Percentiles rank a stretch among this genome's conserved stretches.
These are phyloP conservation scores for Alethe diademata DNA, from an alignment of 2,113 vertebrate species.

Conservation along the genomic window DNA sequence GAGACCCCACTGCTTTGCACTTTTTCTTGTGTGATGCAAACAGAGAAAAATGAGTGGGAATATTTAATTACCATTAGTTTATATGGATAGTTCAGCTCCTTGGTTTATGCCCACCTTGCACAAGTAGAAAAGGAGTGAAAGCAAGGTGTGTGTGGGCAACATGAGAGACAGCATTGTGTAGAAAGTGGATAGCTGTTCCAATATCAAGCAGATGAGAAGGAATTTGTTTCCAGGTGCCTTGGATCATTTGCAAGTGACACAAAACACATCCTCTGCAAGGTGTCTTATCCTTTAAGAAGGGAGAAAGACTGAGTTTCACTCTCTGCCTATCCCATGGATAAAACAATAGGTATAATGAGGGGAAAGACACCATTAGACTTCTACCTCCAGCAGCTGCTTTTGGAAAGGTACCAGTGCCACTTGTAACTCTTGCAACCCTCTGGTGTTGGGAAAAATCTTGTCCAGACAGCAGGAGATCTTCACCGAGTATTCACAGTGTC, in stretches of 20 bases:
- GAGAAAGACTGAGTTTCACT: neutral
- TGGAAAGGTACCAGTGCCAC: neutral
- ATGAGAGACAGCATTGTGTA: no score
- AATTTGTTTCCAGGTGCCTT: neutral
- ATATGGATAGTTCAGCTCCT: neutral
- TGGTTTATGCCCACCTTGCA: neutral
- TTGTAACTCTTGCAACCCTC: neutral
- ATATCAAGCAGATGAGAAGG: neutral
- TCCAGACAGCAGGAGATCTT: no score
- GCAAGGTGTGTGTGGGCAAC: neutral
- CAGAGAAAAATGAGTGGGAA: neutral
- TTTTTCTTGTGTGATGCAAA: neutral
- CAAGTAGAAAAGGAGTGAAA: neutral
- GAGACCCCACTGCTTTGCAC: neutral
- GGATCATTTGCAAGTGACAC: neutral
- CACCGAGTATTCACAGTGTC: no score
- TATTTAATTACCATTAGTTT: neutral
- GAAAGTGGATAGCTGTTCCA: neutral
- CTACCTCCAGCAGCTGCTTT: neutral
- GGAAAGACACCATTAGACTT: accelerated
- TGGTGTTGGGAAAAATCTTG: neutral
- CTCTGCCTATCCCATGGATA: neutral
- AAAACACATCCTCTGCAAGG: neutral
- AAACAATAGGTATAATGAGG: neutral
- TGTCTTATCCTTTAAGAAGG: neutral